Conservation (phyloP, 2,113 vertebrate species). For the Takifugu flavidus region DNA sequence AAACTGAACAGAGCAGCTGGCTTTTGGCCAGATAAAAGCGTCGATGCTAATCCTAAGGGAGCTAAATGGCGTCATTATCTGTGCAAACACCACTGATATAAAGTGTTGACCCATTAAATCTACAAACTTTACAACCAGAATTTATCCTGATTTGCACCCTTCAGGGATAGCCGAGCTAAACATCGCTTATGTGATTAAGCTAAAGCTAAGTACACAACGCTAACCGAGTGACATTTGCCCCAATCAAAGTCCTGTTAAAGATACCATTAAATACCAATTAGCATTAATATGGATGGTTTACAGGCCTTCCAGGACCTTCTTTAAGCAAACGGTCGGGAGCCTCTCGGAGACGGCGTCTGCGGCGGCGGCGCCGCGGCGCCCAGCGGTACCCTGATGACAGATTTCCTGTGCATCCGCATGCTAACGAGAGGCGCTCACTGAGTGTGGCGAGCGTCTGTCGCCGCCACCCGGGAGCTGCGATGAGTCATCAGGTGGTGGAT, state of each 20-base stretch:
- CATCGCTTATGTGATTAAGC: neutral
- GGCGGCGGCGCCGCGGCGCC: neutral
- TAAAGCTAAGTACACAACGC: neutral
- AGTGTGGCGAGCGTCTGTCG: conserved; percentile 18
- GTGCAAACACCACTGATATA: neutral
- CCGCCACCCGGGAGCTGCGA: neutral
- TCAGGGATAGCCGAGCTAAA: neutral
- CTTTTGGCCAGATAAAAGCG: too few species aligned
- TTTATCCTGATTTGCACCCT: neutral
- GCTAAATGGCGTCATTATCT: neutral
- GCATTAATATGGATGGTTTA: neutral
- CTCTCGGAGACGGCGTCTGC: too few species aligned
- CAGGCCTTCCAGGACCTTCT: neutral
- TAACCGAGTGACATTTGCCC: neutral
- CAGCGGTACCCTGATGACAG: conserved; percentile 1
- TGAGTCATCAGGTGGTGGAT: neutral
- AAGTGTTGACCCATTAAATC: neutral
- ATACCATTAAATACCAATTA: neutral
- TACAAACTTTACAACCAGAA: neutral
- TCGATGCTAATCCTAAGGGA: too few species aligned
- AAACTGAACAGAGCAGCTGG: too few species aligned
- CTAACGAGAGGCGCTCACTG: conserved; percentile 39
- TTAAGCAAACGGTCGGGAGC: too few species aligned
- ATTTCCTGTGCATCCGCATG: conserved; percentile 32
- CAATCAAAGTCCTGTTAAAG: neutral